Base-by-base conservation (phyloP, 35 echinoderm and acorn worm species). In the Ophiothrix spiculata region DNA sequence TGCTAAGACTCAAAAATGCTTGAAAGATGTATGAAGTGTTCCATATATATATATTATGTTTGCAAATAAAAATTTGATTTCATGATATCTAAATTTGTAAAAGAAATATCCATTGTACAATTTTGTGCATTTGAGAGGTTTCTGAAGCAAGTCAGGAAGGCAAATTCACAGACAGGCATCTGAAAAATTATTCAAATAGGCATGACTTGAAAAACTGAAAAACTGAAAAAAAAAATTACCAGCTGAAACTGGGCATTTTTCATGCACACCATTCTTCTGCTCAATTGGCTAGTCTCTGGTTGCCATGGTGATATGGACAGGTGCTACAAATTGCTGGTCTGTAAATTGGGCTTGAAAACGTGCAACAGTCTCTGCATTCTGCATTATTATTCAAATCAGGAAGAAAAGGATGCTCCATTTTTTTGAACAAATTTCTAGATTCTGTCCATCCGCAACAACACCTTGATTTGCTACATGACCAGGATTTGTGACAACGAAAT, bases 261-360 rank as follows among this genome's bases (percentile, higher is more conserved):
- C 60, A 69, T 69, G 60, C 42, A 69, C 60, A 69, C 60, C 4
- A 69, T 69, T 69, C 60, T 69, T 69, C 29, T n/a, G 60, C 60
- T 69, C 60, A 69, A 69, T 69, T 69, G 60, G 60, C 60, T 69
- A 69, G 60, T 69, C 23, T 6, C 25, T n/a, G 1, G 25, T 69
- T 69, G 23, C 60, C 60, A 69, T 69, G 23, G 23, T 28, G 29
- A 69, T 28, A 69, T 2, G 60, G 60, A 69, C 42, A 69, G 60
- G 60, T 69, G 60, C 60, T 28, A 28, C 60, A 69, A 25, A 69
- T 69, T 25, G 60, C 60, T n/a, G 60, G 60, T 28, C 60, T 28
- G n/a, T 25, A n/a, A 69, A n/a, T 12, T 2, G 4, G 60, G 6
- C 60, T 69, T 2, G 60, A n/a, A n/a, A 69, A 69, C 60, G 60